Base-by-base conservation (phyloP, 2,888 invertebrate genomes). In the Macaria notata region DNA sequence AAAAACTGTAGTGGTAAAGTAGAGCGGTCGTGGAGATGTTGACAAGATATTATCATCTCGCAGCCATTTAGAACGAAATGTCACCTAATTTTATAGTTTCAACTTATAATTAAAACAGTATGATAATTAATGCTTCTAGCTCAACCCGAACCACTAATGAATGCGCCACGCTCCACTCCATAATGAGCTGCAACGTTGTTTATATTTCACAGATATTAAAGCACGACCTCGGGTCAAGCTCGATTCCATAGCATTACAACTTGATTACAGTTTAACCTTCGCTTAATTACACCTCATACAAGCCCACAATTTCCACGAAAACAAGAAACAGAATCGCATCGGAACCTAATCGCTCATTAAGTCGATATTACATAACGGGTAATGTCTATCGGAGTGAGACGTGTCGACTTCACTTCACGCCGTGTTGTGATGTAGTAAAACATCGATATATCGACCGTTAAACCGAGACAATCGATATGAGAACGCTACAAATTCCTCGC, bases 201-300 rank as follows among this genome's bases (percentile, higher is more conserved):
- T 74, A 72, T 77, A 73, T 71, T 75, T 64, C 68, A 72, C 68
- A 72, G 69, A 78, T 81, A 81, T 81, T 81, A 83, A 83, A 78
- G 78, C 74, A 78, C 75, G 62, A 68, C 77, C 83, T 60, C 78
- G 67, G 81, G 80, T 75, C 70, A 77, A 68, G 73, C 70, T 73
- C 72, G 70, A 81, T 81, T 75, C 73, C 72, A 74, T 72, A 77
- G 78, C 77, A 83, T 83, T 80, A 85, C 75, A 76, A 75, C 81
- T 84, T 79, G 80, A 85, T 83, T 84, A 76, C 75, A 77, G 71
- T 76, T 78, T 81, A 81, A 82, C 78, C 76, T 80, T 75, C 73
- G 59, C 75, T 81, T 83, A 83, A 86, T 84, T 81, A 81, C 76
- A 65, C 68, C 68, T 65, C 63, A 64, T 52, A 61, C 65, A 65